These are phyloP conservation scores for Apolygus lucorum DNA, from an alignment of 1,140 invertebrate genomes.

Conservation along the genomic window DNA sequence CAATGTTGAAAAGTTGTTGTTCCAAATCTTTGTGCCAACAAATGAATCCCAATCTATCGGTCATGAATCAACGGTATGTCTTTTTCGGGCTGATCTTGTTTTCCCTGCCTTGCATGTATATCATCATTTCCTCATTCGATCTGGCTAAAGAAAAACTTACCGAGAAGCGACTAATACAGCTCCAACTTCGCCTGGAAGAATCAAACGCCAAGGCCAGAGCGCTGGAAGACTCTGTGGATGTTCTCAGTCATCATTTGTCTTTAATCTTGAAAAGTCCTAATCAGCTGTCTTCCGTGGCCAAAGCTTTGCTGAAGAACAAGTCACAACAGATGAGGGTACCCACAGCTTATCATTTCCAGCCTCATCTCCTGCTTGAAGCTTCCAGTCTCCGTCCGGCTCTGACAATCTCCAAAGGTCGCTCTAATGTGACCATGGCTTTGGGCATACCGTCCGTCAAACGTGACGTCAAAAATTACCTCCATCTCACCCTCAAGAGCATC, in stretches of 20 bases:
- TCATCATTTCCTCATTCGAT: too few relatives aligned
- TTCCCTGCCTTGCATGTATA: too few relatives aligned
- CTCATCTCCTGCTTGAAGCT: conserved; percentile 72
- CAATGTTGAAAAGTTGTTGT: too few relatives aligned
- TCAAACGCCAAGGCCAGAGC: conserved; percentile 60
- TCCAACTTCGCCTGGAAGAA: conserved; percentile 59
- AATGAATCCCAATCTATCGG: too few relatives aligned
- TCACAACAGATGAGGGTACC: conserved; percentile 49
- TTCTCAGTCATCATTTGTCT: conserved; percentile 52
- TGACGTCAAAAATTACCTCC: conserved; percentile 79
- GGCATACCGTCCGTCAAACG: conserved; percentile 86
- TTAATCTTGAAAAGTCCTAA: conserved; percentile 29
- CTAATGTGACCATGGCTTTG: conserved; percentile 70
- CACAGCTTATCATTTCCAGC: conserved; percentile 76
- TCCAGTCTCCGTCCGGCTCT: conserved; percentile 69
- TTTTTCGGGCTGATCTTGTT: too few relatives aligned
- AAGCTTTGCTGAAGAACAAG: conserved; percentile 33
- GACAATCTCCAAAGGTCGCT: conserved; percentile 61
- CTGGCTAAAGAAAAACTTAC: too few relatives aligned
- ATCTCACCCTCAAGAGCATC: conserved; percentile 76
- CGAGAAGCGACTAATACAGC: conserved; percentile 57
- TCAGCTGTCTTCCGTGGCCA: not conserved
- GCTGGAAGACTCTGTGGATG: conserved; percentile 57
- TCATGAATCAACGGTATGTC: too few relatives aligned
- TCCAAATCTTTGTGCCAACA: too few relatives aligned